A percentile compares a stretch with the other conserved stretches of the same genome.
Evolutionary conservation across 2,888 invertebrate species (phyloP).

Genomic region (Drosophila heteroneura): DNA sequence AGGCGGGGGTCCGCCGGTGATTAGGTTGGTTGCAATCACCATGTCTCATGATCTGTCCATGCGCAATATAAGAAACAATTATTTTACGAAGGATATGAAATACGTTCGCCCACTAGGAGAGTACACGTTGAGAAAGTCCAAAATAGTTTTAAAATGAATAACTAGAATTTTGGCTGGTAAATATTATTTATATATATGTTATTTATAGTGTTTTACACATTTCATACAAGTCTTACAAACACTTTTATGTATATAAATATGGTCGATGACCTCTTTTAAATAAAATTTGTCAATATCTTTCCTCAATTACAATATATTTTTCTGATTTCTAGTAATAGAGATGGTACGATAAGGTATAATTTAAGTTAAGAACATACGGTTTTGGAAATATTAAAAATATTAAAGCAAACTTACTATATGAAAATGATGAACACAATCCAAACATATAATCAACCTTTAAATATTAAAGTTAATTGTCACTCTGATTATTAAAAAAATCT

Average conservation of each 20-base stretch:
- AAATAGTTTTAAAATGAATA: not conserved
- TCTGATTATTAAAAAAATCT: not conserved
- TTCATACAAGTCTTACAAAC: no score
- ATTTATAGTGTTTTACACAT: not conserved
- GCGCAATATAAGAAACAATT: not conserved
- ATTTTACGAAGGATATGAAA: not conserved
- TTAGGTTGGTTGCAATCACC: not conserved
- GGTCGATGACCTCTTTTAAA: not conserved
- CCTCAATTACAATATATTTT: not conserved
- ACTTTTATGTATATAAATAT: not conserved
- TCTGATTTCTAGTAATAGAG: not conserved
- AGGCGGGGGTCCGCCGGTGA: not conserved
- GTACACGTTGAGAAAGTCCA: not conserved
- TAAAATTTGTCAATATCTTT: not conserved
- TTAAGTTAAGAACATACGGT: not conserved
- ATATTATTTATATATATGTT: not conserved
- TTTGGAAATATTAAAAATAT: not conserved
- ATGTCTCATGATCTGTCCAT: not conserved
- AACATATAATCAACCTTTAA: not conserved
- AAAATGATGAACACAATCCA: not conserved
- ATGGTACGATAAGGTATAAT: not conserved
- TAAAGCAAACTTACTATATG: not conserved
- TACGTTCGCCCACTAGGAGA: not conserved
- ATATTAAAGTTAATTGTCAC: slow-evolving; percentile 9
- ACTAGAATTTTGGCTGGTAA: not conserved